Base-by-base conservation (phyloP, 2,113 vertebrate species). In the Tamias sibiricus region DNA sequence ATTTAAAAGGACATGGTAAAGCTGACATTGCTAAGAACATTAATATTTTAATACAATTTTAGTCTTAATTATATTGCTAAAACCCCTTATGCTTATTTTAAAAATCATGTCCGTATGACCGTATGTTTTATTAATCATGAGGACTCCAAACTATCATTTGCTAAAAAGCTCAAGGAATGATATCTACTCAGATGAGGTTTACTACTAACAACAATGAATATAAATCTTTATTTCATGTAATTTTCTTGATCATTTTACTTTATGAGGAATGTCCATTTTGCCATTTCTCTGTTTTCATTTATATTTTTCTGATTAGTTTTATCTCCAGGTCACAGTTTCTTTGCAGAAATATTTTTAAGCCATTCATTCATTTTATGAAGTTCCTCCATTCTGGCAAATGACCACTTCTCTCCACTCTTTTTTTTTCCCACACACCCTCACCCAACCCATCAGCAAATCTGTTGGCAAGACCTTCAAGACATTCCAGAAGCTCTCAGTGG, bases 31-130 rank as follows among this genome's bases (percentile, higher is more conserved):
- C 52, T 92, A 93, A 42, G 49, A 81, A 32, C 87, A 80, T 74
- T 71, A 93, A 77, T 17, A 54, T 91, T 79, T 91, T 71, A 72
- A 85, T 88, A 62, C 5, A 71, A 81, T 76, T 88, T 75, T 93
- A 87, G 6, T 80, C 57, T 85, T 32, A 83, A 40, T 79, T 94
- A 68, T 83, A 40, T 96, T 80, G 42, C 57, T 80, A 71, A 93
- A 94, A 69, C 11, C 82, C 79, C 47, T 10, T 24, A 47, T n/a
- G 76, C 35, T 84, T 71, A 69, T 80, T 90, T 95, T 77, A 19
- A 76, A 89, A 74, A 87, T 66, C 11, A 12, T 30, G 52, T 37
- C 17, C 6, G 32, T 10, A 13, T 30, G 52, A 42, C 17, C 6
- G 32, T 10, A 13, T 74, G 52, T 30, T 87, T 72, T 62, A 19